These are phyloP conservation scores for Leptopilina myrica DNA, from an alignment of 2,888 invertebrate species.

Conservation along the genomic window DNA sequence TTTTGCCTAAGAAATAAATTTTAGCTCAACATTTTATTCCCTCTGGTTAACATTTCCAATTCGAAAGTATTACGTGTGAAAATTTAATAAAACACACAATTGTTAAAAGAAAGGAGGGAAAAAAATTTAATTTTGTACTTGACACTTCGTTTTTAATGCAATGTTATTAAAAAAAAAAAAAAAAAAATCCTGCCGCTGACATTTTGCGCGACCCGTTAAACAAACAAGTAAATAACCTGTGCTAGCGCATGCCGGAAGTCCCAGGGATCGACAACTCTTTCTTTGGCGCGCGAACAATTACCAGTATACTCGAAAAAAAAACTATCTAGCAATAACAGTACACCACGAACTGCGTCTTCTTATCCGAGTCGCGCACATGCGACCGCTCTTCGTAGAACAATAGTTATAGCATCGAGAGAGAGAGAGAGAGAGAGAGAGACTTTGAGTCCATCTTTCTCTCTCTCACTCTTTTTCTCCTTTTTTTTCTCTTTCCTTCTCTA, in stretches of 20 bases:
- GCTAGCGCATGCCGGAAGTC: constrained; percentile 45
- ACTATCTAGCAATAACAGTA: constrained; percentile 54
- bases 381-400: constrained; percentile 56
- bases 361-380: constrained; percentile 52
- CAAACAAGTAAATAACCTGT: constrained; percentile 49
- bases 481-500: constrained; percentile 19
- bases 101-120: not conserved
- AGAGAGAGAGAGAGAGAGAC: not conserved
- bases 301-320: constrained; percentile 52
- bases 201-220: constrained; percentile 45
- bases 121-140: constrained; percentile 10
- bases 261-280: constrained; percentile 54
- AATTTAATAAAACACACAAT: not conserved
- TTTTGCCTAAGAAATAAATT: too few species aligned
- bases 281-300: constrained; percentile 53
- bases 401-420: constrained; percentile 47
- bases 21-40: too few species aligned
- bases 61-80: not conserved
- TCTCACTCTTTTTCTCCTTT: too few species aligned
- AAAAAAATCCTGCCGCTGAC: constrained; percentile 19
- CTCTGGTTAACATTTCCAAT: too few species aligned
- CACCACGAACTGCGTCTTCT: constrained; percentile 47
- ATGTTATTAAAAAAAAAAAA: too few species aligned
- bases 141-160: constrained; percentile 20
- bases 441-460: not conserved